Evolutionary conservation across 2,113 vertebrate genomes (phyloP).

Genomic region (Pongo abelii): DNA sequence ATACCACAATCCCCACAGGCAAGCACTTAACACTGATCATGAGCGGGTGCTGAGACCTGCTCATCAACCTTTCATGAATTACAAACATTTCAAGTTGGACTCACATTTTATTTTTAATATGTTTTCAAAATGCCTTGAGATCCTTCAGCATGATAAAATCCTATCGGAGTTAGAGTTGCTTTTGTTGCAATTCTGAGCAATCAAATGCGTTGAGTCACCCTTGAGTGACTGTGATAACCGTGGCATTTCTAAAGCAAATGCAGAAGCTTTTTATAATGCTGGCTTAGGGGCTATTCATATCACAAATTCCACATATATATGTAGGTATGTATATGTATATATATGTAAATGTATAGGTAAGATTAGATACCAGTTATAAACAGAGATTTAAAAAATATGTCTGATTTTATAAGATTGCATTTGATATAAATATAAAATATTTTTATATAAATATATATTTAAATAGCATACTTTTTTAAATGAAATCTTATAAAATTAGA

Average conservation of each 20-base stretch:
- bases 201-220: conserved; percentile 41
- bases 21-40: conserved; percentile 47
- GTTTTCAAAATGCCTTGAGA: conserved; percentile 62
- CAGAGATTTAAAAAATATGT: too few species aligned
- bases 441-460: background rate
- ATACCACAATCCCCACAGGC: conserved; percentile 48
- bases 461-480: background rate
- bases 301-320: background rate
- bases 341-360: too few species aligned
- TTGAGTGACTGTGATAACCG: conserved; percentile 44
- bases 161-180: conserved; percentile 38
- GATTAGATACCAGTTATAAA: too few species aligned
- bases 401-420: too few species aligned
- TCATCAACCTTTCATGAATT: conserved; percentile 71
- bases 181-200: conserved; percentile 62
- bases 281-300: background rate
- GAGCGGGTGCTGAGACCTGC: background rate
- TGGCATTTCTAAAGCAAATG: conserved; percentile 53
- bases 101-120: conserved; percentile 71
- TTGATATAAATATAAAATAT: too few species aligned
- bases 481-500: conserved; percentile 49
- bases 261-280: background rate
- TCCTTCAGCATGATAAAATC: conserved; percentile 54
- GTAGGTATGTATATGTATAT: too few species aligned
- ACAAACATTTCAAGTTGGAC: conserved; percentile 60